These are phyloP conservation scores for Pogonomyrmex californicus DNA, from an alignment of 1,140 invertebrate genomes.

Conservation along the genomic window DNA sequence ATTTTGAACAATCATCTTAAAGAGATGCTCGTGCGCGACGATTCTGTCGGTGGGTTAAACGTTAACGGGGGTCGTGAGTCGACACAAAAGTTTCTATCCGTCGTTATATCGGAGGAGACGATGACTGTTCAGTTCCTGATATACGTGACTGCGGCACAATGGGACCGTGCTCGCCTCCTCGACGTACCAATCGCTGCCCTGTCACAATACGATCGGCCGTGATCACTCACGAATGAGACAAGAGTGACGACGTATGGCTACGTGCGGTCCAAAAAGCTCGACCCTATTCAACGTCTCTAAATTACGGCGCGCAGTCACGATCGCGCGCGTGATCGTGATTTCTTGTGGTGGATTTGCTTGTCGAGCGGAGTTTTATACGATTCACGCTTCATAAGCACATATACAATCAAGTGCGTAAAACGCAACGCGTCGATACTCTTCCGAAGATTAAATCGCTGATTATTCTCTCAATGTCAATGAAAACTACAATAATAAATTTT, in stretches of 20 bases:
- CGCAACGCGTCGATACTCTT: conserved; percentile 12
- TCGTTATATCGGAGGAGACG: conserved; percentile 69
- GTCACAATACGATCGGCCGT: conserved; percentile 78
- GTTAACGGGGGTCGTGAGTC: conserved; percentile 70
- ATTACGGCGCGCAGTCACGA: conserved; percentile 69
- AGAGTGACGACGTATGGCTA: conserved; percentile 74
- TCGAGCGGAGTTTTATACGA: conserved; percentile 54
- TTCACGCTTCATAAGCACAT: conserved; percentile 53
- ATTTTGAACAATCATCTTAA: conserved; percentile 56
- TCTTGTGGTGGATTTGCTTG: conserved; percentile 51
- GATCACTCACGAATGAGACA: conserved; percentile 75
- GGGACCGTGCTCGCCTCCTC: conserved; percentile 70
- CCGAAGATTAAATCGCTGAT: conserved; percentile 2
- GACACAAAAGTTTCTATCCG: conserved; percentile 71
- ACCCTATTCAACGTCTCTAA: conserved; percentile 70
- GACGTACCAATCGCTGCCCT: conserved; percentile 76
- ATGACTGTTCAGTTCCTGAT: conserved; percentile 76
- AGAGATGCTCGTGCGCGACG: conserved; percentile 55
- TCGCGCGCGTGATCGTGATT: conserved; percentile 77
- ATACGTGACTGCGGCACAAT: conserved; percentile 79
- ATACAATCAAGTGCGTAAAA: conserved; percentile 43
- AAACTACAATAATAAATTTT: background rate
- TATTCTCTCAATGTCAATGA: background rate
- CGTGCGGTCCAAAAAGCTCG: conserved; percentile 65
- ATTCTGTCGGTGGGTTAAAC: conserved; percentile 59